phyloP scores from a whole-genome alignment of 2,888 invertebrate species.

The Periphyllus acericola region DNA sequence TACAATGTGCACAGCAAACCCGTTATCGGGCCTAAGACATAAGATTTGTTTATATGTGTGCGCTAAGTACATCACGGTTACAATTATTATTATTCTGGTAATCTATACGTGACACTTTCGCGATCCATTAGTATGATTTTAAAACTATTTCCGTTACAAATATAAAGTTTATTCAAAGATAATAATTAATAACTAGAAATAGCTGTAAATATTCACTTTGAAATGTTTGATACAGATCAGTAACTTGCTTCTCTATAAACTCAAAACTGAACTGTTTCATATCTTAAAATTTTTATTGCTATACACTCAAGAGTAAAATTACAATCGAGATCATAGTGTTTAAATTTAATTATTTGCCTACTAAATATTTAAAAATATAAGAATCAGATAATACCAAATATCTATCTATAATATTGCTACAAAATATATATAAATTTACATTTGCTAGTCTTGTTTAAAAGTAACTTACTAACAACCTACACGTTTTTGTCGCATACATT shows the following conservation, averaged over 20 bases:
- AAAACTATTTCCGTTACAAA: conserved; percentile 2
- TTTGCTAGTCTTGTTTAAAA: no score
- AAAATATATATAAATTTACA: background rate
- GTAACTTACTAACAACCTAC: background rate
- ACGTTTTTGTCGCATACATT: background rate
- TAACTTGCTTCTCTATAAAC: background rate
- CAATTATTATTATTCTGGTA: background rate
- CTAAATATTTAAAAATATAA: conserved; percentile 15
- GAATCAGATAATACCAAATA: background rate
- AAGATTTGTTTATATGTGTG: conserved; percentile 30
- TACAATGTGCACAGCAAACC: background rate
- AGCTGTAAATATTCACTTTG: background rate
- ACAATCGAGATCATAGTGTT: background rate
- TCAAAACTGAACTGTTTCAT: no score
- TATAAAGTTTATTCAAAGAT: background rate
- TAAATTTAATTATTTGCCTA: background rate
- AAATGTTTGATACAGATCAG: background rate
- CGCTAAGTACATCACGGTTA: conserved; percentile 1
- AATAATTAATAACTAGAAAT: background rate
- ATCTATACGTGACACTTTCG: conserved; percentile 2
- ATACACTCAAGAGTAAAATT: background rate
- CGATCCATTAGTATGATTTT: background rate
- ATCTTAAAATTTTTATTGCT: background rate
- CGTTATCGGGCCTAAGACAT: background rate
- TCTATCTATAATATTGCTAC: background rate